phyloP scores from a whole-genome alignment of 2,797 vertebrate species.

The Glyptemys insculpta region DNA sequence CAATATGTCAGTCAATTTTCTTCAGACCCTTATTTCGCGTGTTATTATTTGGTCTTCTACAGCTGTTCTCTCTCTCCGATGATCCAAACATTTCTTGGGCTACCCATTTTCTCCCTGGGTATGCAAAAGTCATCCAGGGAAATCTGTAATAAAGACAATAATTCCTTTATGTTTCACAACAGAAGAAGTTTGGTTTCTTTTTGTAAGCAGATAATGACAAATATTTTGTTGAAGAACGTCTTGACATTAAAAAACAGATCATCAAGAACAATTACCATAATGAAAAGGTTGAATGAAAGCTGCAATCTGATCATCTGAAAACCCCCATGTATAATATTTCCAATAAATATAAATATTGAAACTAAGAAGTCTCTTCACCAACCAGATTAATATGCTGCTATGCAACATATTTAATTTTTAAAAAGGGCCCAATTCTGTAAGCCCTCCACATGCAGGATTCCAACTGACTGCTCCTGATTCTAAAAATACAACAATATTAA shows the following conservation, averaged over 20 bases:
- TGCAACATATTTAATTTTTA: neutral
- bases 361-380: neutral
- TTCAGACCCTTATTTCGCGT: slow-evolving; percentile 62
- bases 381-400: neutral
- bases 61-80: slow-evolving; percentile 31
- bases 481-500: neutral
- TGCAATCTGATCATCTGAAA: slow-evolving; percentile 22
- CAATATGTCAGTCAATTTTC: slow-evolving; percentile 64
- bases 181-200: neutral
- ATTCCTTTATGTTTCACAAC: slow-evolving; percentile 56
- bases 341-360: neutral
- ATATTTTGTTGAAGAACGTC: neutral
- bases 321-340: neutral
- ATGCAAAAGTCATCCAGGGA: slow-evolving; percentile 43
- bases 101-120: slow-evolving; percentile 4
- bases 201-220: neutral
- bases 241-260: slow-evolving; percentile 54
- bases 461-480: neutral
- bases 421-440: slow-evolving; percentile 9
- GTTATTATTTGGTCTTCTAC: slow-evolving; percentile 65
- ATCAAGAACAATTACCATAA: slow-evolving; percentile 70
- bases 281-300: slow-evolving; percentile 35
- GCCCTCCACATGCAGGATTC: neutral
- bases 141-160: slow-evolving; percentile 74
- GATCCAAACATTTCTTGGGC: slow-evolving; percentile 1